phyloP scores from a whole-genome alignment of 2,113 vertebrate species.

The Ciconia boyciana region DNA sequence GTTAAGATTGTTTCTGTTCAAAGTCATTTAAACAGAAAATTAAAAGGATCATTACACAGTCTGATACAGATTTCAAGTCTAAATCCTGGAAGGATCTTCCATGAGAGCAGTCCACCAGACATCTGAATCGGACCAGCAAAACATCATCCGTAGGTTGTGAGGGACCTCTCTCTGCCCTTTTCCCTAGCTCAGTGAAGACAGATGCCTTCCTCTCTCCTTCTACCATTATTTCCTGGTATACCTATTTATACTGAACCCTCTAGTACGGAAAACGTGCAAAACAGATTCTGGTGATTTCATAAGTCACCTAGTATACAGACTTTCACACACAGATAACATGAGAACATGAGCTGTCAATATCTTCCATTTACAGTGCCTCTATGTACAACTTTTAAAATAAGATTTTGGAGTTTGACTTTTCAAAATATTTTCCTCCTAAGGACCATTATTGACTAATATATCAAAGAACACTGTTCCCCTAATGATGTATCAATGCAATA shows the following conservation, averaged over 20 bases:
- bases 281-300: not conserved
- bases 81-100: not conserved
- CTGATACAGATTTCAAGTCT: not conserved
- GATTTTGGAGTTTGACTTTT: not conserved
- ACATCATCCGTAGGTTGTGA: not conserved
- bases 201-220: not conserved
- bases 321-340: not conserved
- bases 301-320: accelerated
- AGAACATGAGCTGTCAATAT: not conserved
- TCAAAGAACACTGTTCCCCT: constrained; percentile 35
- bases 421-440: constrained; percentile 15
- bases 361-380: not conserved
- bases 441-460: constrained; percentile 66
- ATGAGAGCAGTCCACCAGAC: too few species aligned
- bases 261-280: not conserved
- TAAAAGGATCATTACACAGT: not conserved
- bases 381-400: not conserved
- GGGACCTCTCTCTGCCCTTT: not conserved
- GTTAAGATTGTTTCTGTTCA: not conserved
- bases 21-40: not conserved
- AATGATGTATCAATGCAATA: constrained; percentile 35
- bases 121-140: not conserved
- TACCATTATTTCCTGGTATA: not conserved
- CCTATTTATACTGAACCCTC: not conserved
- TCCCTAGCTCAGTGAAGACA: not conserved